These are phyloP conservation scores for Epinotia bilunana DNA, from an alignment of 2,888 invertebrate genomes.

Conservation along the genomic window DNA sequence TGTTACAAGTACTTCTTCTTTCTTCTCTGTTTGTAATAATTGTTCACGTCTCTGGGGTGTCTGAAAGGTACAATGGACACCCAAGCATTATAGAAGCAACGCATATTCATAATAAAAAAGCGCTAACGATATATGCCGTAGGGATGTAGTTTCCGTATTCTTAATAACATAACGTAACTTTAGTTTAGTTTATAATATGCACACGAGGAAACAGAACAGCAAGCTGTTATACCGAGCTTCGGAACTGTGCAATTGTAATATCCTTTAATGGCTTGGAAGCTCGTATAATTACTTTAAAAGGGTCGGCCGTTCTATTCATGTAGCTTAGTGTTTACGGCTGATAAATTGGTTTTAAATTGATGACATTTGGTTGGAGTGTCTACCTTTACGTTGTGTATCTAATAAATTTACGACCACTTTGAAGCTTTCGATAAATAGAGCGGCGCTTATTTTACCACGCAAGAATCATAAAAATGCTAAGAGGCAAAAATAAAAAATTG, in stretches of 20 bases:
- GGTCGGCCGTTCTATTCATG: conserved; percentile 33
- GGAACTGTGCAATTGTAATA: conserved; percentile 23
- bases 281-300: conserved; percentile 49
- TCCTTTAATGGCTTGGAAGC: conserved; percentile 31
- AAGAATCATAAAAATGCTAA: conserved; percentile 39
- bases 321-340: conserved; percentile 32
- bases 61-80: not conserved
- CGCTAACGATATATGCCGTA: not conserved
- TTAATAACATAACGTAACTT: not conserved
- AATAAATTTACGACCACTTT: conserved; percentile 23
- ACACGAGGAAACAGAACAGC: not conserved
- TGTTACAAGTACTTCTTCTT: not conserved
- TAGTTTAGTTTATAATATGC: not conserved
- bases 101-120: too few relatives aligned
- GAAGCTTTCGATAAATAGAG: conserved; percentile 24
- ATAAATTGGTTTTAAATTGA: conserved; percentile 43
- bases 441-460: conserved; percentile 8
- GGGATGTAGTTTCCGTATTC: not conserved
- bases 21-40: not conserved
- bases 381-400: conserved; percentile 19
- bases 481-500: conserved; percentile 32
- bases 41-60: not conserved
- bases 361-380: conserved; percentile 36
- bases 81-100: not conserved
- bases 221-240: not conserved